Base-by-base conservation (phyloP, 92 coral and sea anemone species). In the Palythoa grandiflora region DNA sequence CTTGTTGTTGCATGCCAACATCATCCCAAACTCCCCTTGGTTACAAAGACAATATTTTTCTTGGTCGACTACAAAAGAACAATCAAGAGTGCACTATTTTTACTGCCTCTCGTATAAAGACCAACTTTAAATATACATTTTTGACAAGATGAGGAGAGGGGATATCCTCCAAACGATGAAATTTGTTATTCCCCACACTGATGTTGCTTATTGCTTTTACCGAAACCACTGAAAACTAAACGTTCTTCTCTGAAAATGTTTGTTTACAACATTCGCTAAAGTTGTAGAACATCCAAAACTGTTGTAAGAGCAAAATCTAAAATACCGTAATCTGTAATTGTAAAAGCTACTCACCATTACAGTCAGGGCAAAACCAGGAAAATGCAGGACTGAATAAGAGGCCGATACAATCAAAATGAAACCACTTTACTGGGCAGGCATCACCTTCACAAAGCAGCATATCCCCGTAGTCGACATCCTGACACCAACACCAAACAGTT, bases 281-380 rank as follows among this genome's bases (percentile, higher is more conserved):
- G 87, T 83, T 83, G 87, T 83, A 83, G 75, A 83, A 83, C 87
- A 83, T 83, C 77, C 87, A 83, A 83, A 83, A 83, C 87, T 83
- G 87, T 77, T 83, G 87, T 83, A 83, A 83, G 87, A 83, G 87
- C 87, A 83, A 83, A 83, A 83, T 83, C 87, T 83, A 84, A 84
- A 84, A 84, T 84, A 84, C 88, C 88, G n/a, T 84, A 84, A 84
- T 70, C 88, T 83, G 87, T 83, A 83, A 83, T 70, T 83, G 55
- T 73, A 44, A 44, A 44, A 73, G 54, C 51, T 48, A 73, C 78
- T 16, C 61, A 83, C 92, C 92, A 35, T 85, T 71, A 74, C 92
- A 89, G 73, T 89, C 92, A 60, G 92, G 92, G 83, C 92, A 89
- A 77, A 77, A 89, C 89, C 92, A 89, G 86, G 84, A 68, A 68